Conservation (phyloP, 2,888 invertebrate species). For the Anarsia innoxiella region DNA sequence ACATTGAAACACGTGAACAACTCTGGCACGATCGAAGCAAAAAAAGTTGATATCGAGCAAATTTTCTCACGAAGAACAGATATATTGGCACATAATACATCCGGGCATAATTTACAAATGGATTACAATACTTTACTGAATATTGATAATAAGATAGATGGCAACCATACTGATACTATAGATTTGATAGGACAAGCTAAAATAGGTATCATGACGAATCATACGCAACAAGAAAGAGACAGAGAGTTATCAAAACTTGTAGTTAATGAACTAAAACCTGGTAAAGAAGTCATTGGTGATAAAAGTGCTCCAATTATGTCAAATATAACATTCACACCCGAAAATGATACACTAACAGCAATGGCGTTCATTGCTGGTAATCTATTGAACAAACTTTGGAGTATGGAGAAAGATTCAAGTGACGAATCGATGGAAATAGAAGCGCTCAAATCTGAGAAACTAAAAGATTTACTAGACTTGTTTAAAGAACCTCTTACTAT, state of each 20-base stretch:
- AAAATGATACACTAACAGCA: constrained; percentile 61
- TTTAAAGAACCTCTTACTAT: constrained; percentile 60
- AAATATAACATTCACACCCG: constrained; percentile 60
- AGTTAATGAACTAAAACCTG: constrained; percentile 52
- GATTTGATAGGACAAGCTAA: constrained; percentile 25
- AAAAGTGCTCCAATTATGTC: constrained; percentile 41
- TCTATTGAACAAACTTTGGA: constrained; percentile 60
- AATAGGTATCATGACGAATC: constrained; percentile 35
- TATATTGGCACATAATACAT: too few species aligned
- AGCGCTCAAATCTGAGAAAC: constrained; percentile 51
- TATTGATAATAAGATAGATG: constrained; percentile 54
- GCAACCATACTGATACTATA: constrained; percentile 29
- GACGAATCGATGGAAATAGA: constrained; percentile 48
- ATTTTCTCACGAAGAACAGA: constrained; percentile 34
- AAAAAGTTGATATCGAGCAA: constrained; percentile 29
- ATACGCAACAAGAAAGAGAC: constrained; percentile 40
- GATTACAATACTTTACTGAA: constrained; percentile 41
- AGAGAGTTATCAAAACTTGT: constrained; percentile 53
- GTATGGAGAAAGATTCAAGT: constrained; percentile 49
- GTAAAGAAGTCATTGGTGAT: constrained; percentile 52
- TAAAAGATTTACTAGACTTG: constrained; percentile 50
- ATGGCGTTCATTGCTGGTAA: constrained; percentile 66
- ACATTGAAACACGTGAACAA: constrained; percentile 39
- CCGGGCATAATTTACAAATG: too few species aligned
- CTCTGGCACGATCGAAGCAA: constrained; percentile 46